phyloP scores from a whole-genome alignment of 2,113 vertebrate species.

The Maccullochella peelii region DNA sequence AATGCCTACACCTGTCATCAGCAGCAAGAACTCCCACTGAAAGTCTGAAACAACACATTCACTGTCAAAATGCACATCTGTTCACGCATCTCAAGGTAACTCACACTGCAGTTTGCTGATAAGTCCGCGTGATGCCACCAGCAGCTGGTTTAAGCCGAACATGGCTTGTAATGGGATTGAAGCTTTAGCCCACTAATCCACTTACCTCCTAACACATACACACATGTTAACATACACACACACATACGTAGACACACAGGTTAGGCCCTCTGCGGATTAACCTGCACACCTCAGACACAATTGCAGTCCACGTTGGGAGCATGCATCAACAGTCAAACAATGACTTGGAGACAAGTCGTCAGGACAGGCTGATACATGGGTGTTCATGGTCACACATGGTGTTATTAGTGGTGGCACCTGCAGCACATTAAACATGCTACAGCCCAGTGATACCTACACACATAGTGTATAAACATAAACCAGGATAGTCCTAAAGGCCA shows the following conservation, averaged over 20 bases:
- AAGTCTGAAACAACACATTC: slow-evolving; percentile 43
- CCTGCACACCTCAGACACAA: slow-evolving; percentile 66
- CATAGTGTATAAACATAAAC: slow-evolving; percentile 16
- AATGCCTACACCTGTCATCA: slow-evolving; percentile 44
- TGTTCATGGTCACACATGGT: slow-evolving; percentile 17
- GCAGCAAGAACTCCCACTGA: not conserved
- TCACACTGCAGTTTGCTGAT: slow-evolving; percentile 21
- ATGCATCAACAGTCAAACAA: slow-evolving; percentile 71
- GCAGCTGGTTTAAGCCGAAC: slow-evolving; percentile 50
- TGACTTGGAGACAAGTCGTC: slow-evolving; percentile 21
- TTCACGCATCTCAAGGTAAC: slow-evolving; percentile 5
- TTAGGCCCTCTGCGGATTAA: slow-evolving; percentile 60
- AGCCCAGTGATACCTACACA: not conserved
- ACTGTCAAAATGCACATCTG: slow-evolving; percentile 55
- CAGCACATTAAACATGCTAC: slow-evolving; percentile 16
- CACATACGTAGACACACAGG: slow-evolving; percentile 26
- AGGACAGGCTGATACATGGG: slow-evolving; percentile 4
- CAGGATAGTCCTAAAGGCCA: not conserved
- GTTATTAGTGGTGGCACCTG: slow-evolving; percentile 58
- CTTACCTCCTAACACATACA: slow-evolving; percentile 69
- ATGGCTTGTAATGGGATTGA: slow-evolving; percentile 76
- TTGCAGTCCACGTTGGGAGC: slow-evolving; percentile 3
- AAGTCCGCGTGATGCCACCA: slow-evolving; percentile 37
- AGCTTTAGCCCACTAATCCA: slow-evolving; percentile 78
- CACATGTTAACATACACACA: slow-evolving; percentile 41